phyloP scores from a whole-genome alignment of 35 echinoderm and acorn worm species.

The Ptychodera flava region DNA sequence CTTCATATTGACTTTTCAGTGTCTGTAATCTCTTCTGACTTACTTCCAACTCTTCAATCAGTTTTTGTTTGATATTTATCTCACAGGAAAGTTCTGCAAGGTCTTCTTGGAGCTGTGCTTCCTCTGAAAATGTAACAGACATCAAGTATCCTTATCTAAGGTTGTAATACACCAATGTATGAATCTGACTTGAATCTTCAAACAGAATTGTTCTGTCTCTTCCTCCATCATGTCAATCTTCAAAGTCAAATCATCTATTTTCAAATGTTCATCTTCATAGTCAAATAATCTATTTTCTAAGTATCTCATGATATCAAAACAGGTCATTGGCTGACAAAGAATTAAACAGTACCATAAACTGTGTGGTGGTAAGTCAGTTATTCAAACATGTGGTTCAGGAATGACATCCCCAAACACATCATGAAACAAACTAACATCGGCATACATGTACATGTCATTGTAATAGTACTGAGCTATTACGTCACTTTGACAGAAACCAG shows the following conservation, averaged over 20 bases:
- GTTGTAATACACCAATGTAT: constrained; percentile 17
- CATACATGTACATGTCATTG: too few species aligned
- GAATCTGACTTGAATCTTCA: constrained; percentile 2
- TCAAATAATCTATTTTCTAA: too few species aligned
- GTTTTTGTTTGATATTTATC: constrained; percentile 89
- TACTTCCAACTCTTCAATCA: constrained; percentile 85
- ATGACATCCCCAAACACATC: too few species aligned
- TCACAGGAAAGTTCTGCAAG: constrained; percentile 88
- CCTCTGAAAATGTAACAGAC: constrained; percentile 19
- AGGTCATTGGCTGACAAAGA: too few species aligned
- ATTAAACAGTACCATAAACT: too few species aligned
- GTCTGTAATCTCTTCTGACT: constrained; percentile 83
- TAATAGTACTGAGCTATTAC: too few species aligned
- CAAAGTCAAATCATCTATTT: constrained; percentile 5
- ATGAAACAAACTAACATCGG: too few species aligned
- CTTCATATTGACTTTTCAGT: constrained; percentile 85
- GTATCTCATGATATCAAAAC: too few species aligned
- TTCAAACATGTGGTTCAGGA: too few species aligned
- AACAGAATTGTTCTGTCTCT: constrained; percentile 15
- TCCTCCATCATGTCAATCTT: constrained; percentile 32
- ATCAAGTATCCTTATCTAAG: too few species aligned
- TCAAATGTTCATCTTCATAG: not conserved
- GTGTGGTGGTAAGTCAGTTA: too few species aligned
- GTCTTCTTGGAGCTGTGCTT: constrained; percentile 68
- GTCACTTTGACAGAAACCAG: too few species aligned